Percentiles rank a stretch among this genome's conserved stretches.
phyloP scores from a whole-genome alignment of 2,888 invertebrate species.

The Nesidiocoris tenuis region DNA sequence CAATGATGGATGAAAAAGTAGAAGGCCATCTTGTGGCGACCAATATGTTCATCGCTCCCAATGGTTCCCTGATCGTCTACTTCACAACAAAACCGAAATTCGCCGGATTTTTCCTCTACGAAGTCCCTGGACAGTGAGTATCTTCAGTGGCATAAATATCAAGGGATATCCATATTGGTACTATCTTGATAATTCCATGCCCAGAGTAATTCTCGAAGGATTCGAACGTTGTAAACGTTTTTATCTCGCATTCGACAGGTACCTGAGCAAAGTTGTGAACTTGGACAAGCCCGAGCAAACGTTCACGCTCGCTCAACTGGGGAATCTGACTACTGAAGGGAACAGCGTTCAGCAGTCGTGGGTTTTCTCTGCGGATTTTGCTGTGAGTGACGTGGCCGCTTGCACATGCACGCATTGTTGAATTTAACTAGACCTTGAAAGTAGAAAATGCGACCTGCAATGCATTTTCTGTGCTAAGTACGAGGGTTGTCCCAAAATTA shows the following conservation, averaged over 20 bases:
- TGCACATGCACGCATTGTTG: too few species aligned
- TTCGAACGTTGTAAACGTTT: too few species aligned
- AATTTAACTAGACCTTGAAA: too few species aligned
- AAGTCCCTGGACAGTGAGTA: conserved; percentile 41
- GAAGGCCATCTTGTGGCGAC: conserved; percentile 40
- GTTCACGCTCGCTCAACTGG: conserved; percentile 27
- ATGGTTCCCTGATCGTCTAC: conserved; percentile 44
- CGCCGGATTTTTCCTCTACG: conserved; percentile 38
- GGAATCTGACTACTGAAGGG: conserved; percentile 26
- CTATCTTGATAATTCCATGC: too few species aligned
- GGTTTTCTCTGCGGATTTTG: conserved; percentile 41
- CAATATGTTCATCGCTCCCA: conserved; percentile 43
- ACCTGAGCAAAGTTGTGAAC: conserved; percentile 25
- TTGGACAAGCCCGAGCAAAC: conserved; percentile 36
- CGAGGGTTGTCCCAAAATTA: too few species aligned
- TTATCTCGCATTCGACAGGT: conserved; percentile 28
- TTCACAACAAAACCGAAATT: conserved; percentile 45
- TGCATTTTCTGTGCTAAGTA: neutral
- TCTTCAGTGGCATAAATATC: neutral
- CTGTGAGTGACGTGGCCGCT: conserved; percentile 41
- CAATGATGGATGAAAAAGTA: conserved; percentile 31
- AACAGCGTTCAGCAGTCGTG: conserved; percentile 39
- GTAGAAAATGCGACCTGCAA: too few species aligned
- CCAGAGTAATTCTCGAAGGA: too few species aligned
- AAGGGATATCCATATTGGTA: too few species aligned